Percentiles rank a stretch among this genome's conserved stretches.
Evolutionary conservation across 1,140 invertebrate genomes (phyloP).

Genomic region (Meloidogyne exigua): DNA sequence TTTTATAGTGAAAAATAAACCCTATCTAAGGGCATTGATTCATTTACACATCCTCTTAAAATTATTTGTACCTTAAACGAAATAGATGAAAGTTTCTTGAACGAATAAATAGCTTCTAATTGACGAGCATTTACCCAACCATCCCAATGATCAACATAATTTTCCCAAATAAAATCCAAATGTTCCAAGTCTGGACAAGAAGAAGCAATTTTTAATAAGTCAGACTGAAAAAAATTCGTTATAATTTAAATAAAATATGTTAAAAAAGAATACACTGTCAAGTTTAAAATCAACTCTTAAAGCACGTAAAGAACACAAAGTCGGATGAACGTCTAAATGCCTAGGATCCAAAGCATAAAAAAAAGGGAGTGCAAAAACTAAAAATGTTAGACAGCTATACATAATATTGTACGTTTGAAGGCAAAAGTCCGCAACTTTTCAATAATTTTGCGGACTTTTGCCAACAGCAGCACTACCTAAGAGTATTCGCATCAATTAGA

Average conservation of each 20-base stretch:
- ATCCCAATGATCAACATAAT: not conserved
- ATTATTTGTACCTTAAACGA: not conserved
- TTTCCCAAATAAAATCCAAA: not conserved
- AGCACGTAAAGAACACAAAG: not conserved
- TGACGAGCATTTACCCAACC: not conserved
- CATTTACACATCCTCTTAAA: not conserved
- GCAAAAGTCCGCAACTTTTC: no score
- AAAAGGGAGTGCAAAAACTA: not conserved
- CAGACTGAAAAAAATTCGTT: not conserved
- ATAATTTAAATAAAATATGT: not conserved
- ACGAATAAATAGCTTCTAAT: not conserved
- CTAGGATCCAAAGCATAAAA: not conserved
- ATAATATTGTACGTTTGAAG: no score
- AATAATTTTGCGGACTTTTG: no score
- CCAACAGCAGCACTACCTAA: not conserved
- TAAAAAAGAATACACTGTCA: not conserved
- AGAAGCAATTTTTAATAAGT: not conserved
- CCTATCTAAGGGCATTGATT: not conserved
- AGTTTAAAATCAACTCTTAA: not conserved
- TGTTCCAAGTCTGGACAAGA: not conserved
- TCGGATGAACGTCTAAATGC: not conserved
- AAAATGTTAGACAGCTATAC: no score
- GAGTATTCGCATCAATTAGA: not conserved
- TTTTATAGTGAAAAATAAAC: no score
- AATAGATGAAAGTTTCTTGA: not conserved